A percentile compares a stretch with the other conserved stretches of the same genome.
phyloP scores from a whole-genome alignment of 2,797 vertebrate species.

The Hemitrygon akajei region DNA sequence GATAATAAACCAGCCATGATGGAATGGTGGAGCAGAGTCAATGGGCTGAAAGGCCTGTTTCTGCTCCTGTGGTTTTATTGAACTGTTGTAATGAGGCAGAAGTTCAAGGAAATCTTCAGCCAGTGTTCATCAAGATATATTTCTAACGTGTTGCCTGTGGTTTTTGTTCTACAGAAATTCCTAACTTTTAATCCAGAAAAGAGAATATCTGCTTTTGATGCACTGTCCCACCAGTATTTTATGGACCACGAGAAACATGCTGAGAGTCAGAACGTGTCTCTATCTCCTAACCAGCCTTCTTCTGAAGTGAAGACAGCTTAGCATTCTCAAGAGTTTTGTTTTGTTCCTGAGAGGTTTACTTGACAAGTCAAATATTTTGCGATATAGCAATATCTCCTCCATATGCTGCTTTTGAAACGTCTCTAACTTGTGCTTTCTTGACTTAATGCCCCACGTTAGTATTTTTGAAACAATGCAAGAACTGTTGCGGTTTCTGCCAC shows the following conservation, averaged over 20 bases:
- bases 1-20: too few species aligned
- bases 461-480: conserved; percentile 61
- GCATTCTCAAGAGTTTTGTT: conserved; percentile 39
- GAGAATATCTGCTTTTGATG: conserved; percentile 86
- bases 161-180: conserved; percentile 72
- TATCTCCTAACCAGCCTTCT: conserved; percentile 75
- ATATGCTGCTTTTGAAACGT: conserved; percentile 47
- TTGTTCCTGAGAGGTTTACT: conserved; percentile 2
- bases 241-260: conserved; percentile 83
- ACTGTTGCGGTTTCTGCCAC: conserved; percentile 54
- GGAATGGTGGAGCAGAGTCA: too few species aligned
- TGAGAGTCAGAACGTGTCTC: conserved; percentile 73
- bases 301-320: conserved; percentile 80
- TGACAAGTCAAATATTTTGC: conserved; percentile 16
- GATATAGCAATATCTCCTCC: conserved; percentile 7
- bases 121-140: background rate
- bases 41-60: too few species aligned
- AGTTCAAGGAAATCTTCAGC: background rate
- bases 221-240: conserved; percentile 92
- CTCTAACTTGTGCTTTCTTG: conserved; percentile 35
- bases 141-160: background rate
- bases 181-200: conserved; percentile 88
- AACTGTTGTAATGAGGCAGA: background rate
- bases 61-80: too few species aligned
- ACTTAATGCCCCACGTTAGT: conserved; percentile 56